These are phyloP conservation scores for Procavia capensis DNA, from an alignment of 2,113 vertebrate species.

Conservation along the genomic window DNA sequence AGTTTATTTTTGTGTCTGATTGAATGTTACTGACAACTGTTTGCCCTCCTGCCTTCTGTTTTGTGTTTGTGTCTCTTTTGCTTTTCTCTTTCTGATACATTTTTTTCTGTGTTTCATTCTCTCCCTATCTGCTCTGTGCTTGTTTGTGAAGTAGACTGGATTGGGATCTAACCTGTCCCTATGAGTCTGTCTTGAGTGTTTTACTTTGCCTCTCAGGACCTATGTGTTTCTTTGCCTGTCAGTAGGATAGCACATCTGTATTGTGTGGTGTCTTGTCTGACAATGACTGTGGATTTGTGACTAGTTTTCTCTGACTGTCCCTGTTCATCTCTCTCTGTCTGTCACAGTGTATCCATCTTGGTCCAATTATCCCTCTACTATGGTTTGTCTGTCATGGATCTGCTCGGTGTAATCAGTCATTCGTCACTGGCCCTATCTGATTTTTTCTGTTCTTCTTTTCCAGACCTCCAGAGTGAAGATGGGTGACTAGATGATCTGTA, in stretches of 20 bases:
- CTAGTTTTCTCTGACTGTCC: background rate
- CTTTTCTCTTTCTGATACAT: background rate
- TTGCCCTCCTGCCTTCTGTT: background rate
- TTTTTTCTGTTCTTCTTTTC: constrained; percentile 73
- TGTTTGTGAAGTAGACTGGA: background rate
- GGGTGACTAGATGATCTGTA: constrained; percentile 91
- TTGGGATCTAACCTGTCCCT: constrained; percentile 4
- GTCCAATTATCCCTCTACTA: background rate
- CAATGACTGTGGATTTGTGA: background rate
- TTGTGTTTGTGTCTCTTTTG: background rate
- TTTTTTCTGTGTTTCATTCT: background rate
- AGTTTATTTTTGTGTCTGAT: background rate
- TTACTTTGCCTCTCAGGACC: background rate
- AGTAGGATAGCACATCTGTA: background rate
- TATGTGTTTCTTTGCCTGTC: background rate
- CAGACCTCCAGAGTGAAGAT: constrained; percentile 99
- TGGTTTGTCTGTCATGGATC: background rate
- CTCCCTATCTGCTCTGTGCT: background rate
- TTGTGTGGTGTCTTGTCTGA: background rate
- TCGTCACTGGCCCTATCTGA: constrained; percentile 50
- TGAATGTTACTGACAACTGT: background rate
- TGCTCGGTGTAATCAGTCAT: background rate
- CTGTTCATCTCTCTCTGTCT: background rate
- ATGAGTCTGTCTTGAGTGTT: background rate
- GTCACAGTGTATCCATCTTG: background rate